Evolutionary conservation across 2,113 vertebrate species (phyloP).

Genomic region (Heptranchias perlo): DNA sequence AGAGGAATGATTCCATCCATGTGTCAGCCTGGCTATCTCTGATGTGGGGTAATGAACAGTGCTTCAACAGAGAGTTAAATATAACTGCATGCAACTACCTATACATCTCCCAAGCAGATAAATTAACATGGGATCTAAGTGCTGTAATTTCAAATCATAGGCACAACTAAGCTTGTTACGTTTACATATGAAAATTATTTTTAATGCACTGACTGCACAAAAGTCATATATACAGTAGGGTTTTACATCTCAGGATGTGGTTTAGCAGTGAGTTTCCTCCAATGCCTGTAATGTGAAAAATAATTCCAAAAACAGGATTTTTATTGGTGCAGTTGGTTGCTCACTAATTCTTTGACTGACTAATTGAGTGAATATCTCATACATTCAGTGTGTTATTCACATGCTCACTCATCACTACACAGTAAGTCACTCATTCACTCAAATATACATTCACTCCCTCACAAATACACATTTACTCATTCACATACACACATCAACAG

Average conservation of each 20-base stretch:
- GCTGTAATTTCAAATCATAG: not conserved
- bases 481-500: not conserved
- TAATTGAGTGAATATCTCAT: not conserved
- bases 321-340: not conserved
- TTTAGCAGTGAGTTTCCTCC: not conserved
- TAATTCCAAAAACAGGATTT: not conserved
- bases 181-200: not conserved
- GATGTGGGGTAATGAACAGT: not conserved
- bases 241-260: not conserved
- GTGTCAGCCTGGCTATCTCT: not conserved
- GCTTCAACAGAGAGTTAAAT: not conserved
- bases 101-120: not conserved
- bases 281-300: not conserved
- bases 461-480: not conserved
- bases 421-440: not conserved
- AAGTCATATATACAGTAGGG: not conserved
- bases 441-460: not conserved
- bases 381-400: not conserved
- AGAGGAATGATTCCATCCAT: not conserved
- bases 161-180: not conserved
- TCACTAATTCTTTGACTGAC: not conserved
- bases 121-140: not conserved
- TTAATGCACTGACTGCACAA: not conserved
- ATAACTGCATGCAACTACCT: not conserved
- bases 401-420: not conserved